Evolutionary conservation across 1,140 invertebrate species (phyloP).

Genomic region (Aphelenchoides besseyi): DNA sequence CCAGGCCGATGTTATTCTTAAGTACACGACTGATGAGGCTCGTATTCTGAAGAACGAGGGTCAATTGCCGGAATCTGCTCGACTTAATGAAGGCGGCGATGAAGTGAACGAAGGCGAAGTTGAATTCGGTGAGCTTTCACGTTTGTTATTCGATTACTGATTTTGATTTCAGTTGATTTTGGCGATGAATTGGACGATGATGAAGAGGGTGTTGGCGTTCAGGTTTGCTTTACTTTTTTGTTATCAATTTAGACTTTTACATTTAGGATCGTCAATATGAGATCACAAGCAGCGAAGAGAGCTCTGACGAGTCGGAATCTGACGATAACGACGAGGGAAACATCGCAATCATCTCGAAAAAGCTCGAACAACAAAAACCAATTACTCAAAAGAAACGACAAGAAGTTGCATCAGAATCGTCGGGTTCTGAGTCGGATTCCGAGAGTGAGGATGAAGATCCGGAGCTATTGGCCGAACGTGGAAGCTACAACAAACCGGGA

Average conservation of each 20-base stretch:
- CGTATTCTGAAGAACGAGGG: conserved; percentile 97
- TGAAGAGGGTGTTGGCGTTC: conserved; percentile 12
- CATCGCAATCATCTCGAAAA: conserved; percentile 2
- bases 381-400: conserved; percentile 21
- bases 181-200: conserved; percentile 23
- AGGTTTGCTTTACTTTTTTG: too few species aligned
- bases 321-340: conserved; percentile 40
- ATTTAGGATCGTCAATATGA: conserved; percentile 18
- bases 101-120: conserved; percentile 60
- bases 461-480: conserved; percentile 34
- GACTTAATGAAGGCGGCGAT: conserved; percentile 61
- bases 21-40: conserved; percentile 98
- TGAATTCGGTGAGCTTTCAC: conserved; percentile 50
- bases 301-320: conserved; percentile 33
- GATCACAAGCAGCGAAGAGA: conserved; percentile 5
- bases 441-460: conserved; percentile 39
- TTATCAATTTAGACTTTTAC: too few species aligned
- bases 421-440: conserved; percentile 7
- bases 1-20: conserved; percentile 91
- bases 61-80: conserved; percentile 85
- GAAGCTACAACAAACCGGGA: conserved; percentile 35
- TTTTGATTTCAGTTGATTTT: conserved; percentile 34
- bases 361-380: conserved; percentile 23
- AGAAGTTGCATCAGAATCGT: conserved; percentile 21
- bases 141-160: not conserved